Evolutionary conservation across 1,140 invertebrate species (phyloP), one percentile per base, ranked within the genome.

Genomic region (Leptinotarsa lineolata): DNA sequence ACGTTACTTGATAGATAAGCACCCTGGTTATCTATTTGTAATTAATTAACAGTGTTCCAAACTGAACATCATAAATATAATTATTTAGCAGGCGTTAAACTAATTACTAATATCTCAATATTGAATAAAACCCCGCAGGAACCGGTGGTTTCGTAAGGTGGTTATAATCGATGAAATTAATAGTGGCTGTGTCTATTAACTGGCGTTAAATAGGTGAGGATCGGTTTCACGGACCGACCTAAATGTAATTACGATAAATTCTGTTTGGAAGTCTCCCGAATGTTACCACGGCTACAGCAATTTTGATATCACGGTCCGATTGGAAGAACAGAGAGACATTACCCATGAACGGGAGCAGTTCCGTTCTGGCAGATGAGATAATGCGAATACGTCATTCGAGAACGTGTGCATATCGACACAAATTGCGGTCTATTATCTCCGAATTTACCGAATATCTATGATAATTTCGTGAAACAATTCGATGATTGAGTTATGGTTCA

Each of bases 391-490:
- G 48, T 54, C 48, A 54, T 54, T 54, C 48, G 48, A 15, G 16
- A 54, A 54, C 48, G 48, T 54, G 48, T 54, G n/a, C n/a, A 54
- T n/a, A 54, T 54, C 48, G 48, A 54, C 48, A 15, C 48, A 54
- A 54, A 54, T 54, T 54, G 48, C 48, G 48, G 48, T 54, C 48
- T 54, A 54, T 54, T 54, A 54, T 54, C 48, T 54, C 16, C 48
- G 13, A 54, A 54, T 54, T 54, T 54, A 54, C 48, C 4, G 48
- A 54, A 54, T 54, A 54, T 54, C 15, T 18, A 54, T 54, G 48
- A 54, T 54, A 54, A 54, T 54, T 39, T 39, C 30, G 8, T 39
- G 30, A 39, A 39, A 39, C 30, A 39, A 39, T 39, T 39, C 30
- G 30, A 39, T 39, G 30, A 39, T 39, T 39, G 30, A 39, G 30